phyloP scores from a whole-genome alignment of 2,797 vertebrate genomes.

The Sphenopsis melanotis region DNA sequence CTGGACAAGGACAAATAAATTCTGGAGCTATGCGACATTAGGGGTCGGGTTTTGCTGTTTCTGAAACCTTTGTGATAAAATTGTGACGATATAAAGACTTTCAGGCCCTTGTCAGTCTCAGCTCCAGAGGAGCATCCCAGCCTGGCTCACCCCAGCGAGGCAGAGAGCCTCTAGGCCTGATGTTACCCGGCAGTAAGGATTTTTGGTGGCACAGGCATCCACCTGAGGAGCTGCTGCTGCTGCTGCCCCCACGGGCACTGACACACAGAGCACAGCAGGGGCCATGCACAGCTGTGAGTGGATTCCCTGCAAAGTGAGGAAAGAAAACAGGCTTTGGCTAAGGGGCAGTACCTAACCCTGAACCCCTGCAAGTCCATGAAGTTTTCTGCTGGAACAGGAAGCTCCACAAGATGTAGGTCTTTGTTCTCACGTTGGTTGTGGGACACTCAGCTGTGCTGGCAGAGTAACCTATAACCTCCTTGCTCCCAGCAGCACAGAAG shows the following conservation, averaged over 20 bases:
- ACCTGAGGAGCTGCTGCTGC: background rate
- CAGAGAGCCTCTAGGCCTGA: background rate
- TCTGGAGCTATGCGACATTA: background rate
- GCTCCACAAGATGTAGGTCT: background rate
- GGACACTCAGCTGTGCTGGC: background rate
- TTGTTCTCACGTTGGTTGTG: background rate
- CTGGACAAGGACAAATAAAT: background rate
- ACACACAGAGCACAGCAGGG: background rate
- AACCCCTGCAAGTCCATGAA: background rate
- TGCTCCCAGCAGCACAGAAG: background rate
- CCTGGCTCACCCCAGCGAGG: background rate
- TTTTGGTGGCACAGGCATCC: background rate
- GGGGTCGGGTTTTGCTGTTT: background rate
- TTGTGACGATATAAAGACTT: background rate
- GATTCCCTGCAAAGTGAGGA: background rate
- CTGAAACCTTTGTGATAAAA: background rate
- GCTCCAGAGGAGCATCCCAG: background rate
- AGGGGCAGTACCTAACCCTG: background rate
- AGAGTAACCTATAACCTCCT: background rate
- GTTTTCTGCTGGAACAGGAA: background rate
- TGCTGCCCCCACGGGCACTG: rapidly evolving
- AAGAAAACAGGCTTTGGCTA: background rate
- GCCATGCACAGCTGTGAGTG: rapidly evolving
- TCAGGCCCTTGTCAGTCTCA: background rate
- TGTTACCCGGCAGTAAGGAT: background rate